These are phyloP conservation scores for Anoplophora glabripennis DNA, from an alignment of 1,140 invertebrate species.

Conservation along the genomic window DNA sequence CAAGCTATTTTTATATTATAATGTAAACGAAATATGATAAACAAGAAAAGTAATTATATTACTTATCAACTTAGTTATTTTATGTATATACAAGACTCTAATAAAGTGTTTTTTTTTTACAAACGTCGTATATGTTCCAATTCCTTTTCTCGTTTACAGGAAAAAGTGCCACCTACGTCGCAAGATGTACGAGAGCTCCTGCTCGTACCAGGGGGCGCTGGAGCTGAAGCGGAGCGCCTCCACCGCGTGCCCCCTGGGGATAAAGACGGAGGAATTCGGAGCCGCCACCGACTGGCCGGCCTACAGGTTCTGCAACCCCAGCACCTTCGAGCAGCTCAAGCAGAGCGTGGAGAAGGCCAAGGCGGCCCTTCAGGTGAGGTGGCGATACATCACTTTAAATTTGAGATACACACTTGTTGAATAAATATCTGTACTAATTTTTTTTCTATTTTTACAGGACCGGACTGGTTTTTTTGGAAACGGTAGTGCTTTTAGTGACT, in stretches of 20 bases:
- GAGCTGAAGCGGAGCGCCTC: slow-evolving; percentile 73
- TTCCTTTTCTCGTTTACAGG: slow-evolving; percentile 34
- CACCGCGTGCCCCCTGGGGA: slow-evolving; percentile 43
- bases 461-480: slow-evolving; percentile 50
- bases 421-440: slow-evolving; percentile 1
- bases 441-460: slow-evolving; percentile 37
- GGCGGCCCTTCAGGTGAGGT: slow-evolving; percentile 67
- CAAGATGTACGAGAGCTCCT: slow-evolving; percentile 84
- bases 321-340: slow-evolving; percentile 82
- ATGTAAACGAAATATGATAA: no score
- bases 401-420: no score
- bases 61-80: no score
- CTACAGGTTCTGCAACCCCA: slow-evolving; percentile 69
- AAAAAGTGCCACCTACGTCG: slow-evolving; percentile 46
- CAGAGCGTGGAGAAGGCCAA: slow-evolving; percentile 87
- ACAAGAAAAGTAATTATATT: no score
- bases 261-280: slow-evolving; percentile 62
- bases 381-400: no score
- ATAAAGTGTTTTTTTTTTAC: no score
- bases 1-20: no score
- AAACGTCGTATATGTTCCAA: no score
- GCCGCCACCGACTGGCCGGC: slow-evolving; percentile 65
- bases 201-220: slow-evolving; percentile 79
- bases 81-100: no score
- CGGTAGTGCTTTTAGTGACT: slow-evolving; percentile 58